phyloP scores from a whole-genome alignment of 2,113 vertebrate genomes.

The Peucedramus taeniatus region DNA sequence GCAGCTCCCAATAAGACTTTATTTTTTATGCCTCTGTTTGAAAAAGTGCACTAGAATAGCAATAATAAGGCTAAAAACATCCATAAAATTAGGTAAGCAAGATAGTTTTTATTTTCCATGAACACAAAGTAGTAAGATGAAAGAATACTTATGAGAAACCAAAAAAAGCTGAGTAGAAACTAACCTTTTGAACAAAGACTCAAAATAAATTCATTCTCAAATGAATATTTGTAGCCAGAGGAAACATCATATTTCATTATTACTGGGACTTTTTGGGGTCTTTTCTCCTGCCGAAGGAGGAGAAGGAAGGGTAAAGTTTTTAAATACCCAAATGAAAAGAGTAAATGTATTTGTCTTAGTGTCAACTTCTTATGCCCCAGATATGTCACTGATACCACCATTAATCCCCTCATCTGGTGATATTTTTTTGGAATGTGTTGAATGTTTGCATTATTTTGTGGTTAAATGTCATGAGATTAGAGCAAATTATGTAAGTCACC shows the following conservation, averaged over 20 bases:
- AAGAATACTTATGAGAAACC: background rate
- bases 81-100: background rate
- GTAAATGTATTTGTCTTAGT: background rate
- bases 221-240: background rate
- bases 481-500: fast-evolving
- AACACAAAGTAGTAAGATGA: background rate
- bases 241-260: background rate
- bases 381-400: background rate
- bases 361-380: background rate
- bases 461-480: background rate
- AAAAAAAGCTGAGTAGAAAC: background rate
- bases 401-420: background rate
- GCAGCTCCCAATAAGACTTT: background rate
- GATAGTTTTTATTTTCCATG: background rate
- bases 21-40: background rate
- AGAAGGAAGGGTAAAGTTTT: background rate
- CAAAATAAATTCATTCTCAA: background rate
- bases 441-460: background rate
- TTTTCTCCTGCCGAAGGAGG: background rate
- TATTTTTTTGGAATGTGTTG: background rate
- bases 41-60: background rate
- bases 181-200: background rate
- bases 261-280: background rate
- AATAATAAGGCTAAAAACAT: background rate
- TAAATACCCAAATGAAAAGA: background rate